Conservation (phyloP, 2,888 invertebrate species). For the Torymus auratus region DNA sequence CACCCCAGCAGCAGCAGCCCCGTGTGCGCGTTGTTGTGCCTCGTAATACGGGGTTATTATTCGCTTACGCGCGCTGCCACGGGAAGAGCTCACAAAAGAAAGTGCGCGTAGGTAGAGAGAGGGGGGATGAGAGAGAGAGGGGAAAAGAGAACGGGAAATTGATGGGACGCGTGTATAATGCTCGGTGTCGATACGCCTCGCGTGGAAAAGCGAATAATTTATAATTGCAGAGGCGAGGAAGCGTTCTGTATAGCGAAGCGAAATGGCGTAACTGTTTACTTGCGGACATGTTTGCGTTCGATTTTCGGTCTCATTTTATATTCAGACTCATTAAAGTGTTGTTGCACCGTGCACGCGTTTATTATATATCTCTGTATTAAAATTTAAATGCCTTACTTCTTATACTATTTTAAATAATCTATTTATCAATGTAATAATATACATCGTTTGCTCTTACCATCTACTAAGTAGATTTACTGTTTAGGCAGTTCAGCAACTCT, state of each 20-base stretch:
- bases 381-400: too few species aligned
- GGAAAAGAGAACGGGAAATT: neutral
- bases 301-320: too few species aligned
- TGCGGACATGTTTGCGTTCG: too few species aligned
- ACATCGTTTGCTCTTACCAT: too few species aligned
- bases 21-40: neutral
- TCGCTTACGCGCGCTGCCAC: conserved; percentile 65
- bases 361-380: too few species aligned
- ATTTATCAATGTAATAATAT: too few species aligned
- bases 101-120: conserved; percentile 34
- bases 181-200: neutral
- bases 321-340: too few species aligned
- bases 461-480: too few species aligned
- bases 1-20: neutral
- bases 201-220: conserved; percentile 8
- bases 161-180: neutral
- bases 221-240: neutral
- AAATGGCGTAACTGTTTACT: neutral
- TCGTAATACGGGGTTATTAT: conserved; percentile 73
- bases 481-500: too few species aligned
- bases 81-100: conserved; percentile 59
- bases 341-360: too few species aligned
- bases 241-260: neutral
- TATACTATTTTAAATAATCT: too few species aligned
- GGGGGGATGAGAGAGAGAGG: too few species aligned